Base-by-base conservation (phyloP, 1,140 invertebrate genomes). In the Caenorhabditis latens region DNA sequence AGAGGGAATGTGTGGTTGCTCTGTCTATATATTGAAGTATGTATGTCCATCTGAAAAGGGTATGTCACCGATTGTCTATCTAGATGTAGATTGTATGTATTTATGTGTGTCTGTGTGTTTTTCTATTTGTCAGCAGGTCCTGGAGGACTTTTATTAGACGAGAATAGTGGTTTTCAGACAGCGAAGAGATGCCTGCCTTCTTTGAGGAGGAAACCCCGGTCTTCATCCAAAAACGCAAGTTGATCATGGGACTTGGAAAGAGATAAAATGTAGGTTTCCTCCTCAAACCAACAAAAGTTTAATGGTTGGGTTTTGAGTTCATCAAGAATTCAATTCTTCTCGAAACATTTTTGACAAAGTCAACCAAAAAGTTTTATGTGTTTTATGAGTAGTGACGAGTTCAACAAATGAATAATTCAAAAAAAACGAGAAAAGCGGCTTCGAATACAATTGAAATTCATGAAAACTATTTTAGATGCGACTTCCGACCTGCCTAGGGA, bases 211-310 rank as follows among this genome's bases (percentile, higher is more conserved):
- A 79, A 9, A 24, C 40, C 24, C 71, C 71, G 50, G 46, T 79
- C 8, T 79, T 50, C 21, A 24, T 79, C 21, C 71, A 53, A 14
- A 79, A 79, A 79, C 71, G 71, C 9, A 46, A 46, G 1, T 53
- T 79, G 71, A 79, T 79, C 71, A 79, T 79, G 71, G 71, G 71
- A 4, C 71, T 79, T 21, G 71, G 71, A 50, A 79, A n/a, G 13
- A 46, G 71, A n/a, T 79, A 79, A 79, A 79, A 79, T 24, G 71
- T 79, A 79, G 2, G 71, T 63, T 32, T 8, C 24, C 11, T 63
- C 61, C 2, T 19, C 55, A 58, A 19, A 14, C 14, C 55, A 58
- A 9, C 50, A 63, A 63, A 63, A 14, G 1, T 71, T 71, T 46
- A 48, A 19, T 46, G 65, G 21, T 65, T 50, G 71, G 19, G 9